phyloP scores from a whole-genome alignment of 2,888 invertebrate species.

The Liodrosophila aerea region DNA sequence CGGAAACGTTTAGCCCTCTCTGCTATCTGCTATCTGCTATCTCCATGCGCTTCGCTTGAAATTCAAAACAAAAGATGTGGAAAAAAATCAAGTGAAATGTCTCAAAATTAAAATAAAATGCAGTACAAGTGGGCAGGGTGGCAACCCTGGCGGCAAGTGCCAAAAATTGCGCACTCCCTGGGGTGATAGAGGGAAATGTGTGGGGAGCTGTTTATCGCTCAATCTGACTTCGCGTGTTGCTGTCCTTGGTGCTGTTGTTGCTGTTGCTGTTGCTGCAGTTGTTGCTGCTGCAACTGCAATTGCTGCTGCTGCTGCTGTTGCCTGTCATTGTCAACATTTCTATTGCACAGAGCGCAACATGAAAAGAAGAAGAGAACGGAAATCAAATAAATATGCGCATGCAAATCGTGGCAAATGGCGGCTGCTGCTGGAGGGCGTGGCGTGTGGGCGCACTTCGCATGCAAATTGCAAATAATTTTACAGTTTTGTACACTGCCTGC shows the following conservation, averaged over 20 bases:
- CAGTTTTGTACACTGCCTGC: conserved; percentile 34
- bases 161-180: neutral
- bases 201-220: conserved; percentile 20
- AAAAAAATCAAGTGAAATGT: conserved; percentile 58
- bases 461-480: conserved; percentile 66
- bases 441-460: conserved; percentile 41
- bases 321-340: conserved; percentile 69
- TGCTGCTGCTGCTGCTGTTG: conserved; percentile 26
- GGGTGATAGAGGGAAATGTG: neutral
- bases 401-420: conserved; percentile 36
- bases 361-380: conserved; percentile 24
- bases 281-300: conserved; percentile 9
- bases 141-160: neutral
- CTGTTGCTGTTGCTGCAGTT: conserved; percentile 15
- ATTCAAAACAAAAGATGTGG: conserved; percentile 33
- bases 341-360: conserved; percentile 37
- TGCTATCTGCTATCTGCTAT: no score
- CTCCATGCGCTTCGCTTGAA: neutral
- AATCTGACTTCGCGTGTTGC: conserved; percentile 30
- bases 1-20: no score
- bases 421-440: neutral
- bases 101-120: conserved; percentile 62
- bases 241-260: conserved; percentile 6
- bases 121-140: conserved; percentile 26
- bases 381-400: conserved; percentile 61